Evolutionary conservation across 1,140 invertebrate genomes (phyloP).

Genomic region (Hycleus cichorii): DNA sequence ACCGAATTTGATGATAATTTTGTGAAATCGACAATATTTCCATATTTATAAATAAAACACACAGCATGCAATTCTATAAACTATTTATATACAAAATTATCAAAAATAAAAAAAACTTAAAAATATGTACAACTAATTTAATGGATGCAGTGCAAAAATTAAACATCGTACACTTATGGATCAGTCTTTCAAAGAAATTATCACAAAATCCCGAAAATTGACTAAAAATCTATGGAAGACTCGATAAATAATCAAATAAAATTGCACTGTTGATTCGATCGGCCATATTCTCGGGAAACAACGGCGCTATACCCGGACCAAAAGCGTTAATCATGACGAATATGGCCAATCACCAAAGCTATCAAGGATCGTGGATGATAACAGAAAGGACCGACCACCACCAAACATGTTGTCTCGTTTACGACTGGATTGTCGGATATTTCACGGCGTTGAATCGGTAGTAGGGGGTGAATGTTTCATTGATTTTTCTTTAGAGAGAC

Average conservation of each 20-base stretch:
- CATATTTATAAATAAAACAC: conserved; percentile 2
- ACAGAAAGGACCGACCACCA: conserved; percentile 25
- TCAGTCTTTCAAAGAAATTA: conserved; percentile 23
- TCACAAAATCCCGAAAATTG: conserved; percentile 14
- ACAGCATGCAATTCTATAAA: conserved; percentile 14
- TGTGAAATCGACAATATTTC: no score
- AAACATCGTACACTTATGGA: not conserved
- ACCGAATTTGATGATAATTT: no score
- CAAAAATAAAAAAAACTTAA: not conserved
- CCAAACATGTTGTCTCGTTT: conserved; percentile 20
- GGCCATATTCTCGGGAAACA: conserved; percentile 29
- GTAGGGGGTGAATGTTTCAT: conserved; percentile 24
- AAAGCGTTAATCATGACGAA: conserved; percentile 24
- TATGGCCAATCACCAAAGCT: conserved; percentile 34
- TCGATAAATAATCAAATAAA: conserved; percentile 6
- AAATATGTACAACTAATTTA: not conserved
- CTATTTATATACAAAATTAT: not conserved
- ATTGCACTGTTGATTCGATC: conserved; percentile 12
- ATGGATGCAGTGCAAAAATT: not conserved
- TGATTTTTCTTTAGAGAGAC: conserved; percentile 20
- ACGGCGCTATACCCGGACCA: conserved; percentile 18
- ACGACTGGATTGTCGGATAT: not conserved
- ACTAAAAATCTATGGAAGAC: conserved; percentile 17
- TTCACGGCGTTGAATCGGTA: not conserved
- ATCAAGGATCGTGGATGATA: conserved; percentile 5